Base-by-base conservation (phyloP, 2,888 invertebrate genomes). In the Noctua janthe region DNA sequence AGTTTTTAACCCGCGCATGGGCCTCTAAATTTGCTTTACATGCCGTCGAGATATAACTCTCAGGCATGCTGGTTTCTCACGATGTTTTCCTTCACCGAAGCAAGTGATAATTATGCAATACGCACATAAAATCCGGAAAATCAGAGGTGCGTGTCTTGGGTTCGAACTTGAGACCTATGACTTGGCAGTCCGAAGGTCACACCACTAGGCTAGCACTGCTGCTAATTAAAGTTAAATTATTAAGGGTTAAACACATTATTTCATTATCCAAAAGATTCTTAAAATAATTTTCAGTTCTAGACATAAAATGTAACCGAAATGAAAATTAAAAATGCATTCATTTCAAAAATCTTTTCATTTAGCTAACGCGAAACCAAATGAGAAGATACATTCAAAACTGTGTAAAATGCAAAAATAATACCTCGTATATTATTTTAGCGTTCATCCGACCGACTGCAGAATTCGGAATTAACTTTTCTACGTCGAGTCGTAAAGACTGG, bases 381-480 rank as follows among this genome's bases (percentile, higher is more conserved):
- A 71, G n/a, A 39, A 80, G 43, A 43, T 74, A 59, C 51, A 85
- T 74, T 80, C 59, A 67, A 54, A 74, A 15, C 73, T 13, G 47
- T 67, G 39, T 20, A 75, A 79, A 78, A 74, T 83, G 79, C 23
- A 78, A 17, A 76, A 83, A 71, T 83, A 75, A 84, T 75, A 67
- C 11, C 39, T 17, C n/a, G 54, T 39, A 59, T 76, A 51, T 84
- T 81, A 77, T 81, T 87, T 75, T 47, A 75, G 39, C 72, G 74
- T 87, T 84, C 85, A 84, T 84, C 56, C 39, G n/a, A 54, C 62
- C 39, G n/a, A 54, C 39, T 64, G 74, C 81, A 64, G 43, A 67
- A 73, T 77, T 69, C 0, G 0, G 47, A 85, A 87, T 85, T 76
- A 84, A 87, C 84, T 87, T 75, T 66, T 74, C 29, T 49, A 75